Conservation (phyloP, 2,888 invertebrate species). For the Tetanocera ferruginea region DNA sequence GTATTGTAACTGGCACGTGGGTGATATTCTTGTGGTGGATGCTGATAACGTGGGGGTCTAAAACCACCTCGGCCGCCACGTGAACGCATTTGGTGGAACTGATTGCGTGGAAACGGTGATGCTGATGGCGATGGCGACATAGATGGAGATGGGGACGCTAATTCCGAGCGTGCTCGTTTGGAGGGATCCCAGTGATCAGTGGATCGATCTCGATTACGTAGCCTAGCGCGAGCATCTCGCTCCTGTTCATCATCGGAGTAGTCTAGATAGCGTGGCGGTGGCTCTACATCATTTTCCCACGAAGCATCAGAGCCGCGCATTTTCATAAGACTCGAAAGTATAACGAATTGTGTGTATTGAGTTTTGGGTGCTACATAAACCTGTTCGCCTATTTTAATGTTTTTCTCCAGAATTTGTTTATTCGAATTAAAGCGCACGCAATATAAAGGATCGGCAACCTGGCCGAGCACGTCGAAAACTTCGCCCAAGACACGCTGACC, state of each 20-base stretch:
- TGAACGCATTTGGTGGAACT: slow-evolving; percentile 47
- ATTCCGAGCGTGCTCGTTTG: slow-evolving; percentile 47
- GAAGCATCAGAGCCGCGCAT: slow-evolving; percentile 90
- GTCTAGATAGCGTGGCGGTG: slow-evolving; percentile 79
- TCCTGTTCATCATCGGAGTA: slow-evolving; percentile 94
- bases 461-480: slow-evolving; percentile 94
- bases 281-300: slow-evolving; percentile 87
- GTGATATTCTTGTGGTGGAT: slow-evolving; percentile 29
- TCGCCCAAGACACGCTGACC: slow-evolving; percentile 79
- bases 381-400: slow-evolving; percentile 77
- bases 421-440: slow-evolving; percentile 89
- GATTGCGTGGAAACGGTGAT: slow-evolving; percentile 27
- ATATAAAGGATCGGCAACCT: slow-evolving; percentile 87
- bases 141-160: slow-evolving; percentile 5
- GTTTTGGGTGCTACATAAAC: slow-evolving; percentile 89
- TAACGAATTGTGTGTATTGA: slow-evolving; percentile 81
- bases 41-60: slow-evolving; percentile 28
- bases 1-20: slow-evolving; percentile 52
- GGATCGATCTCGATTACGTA: slow-evolving; percentile 61
- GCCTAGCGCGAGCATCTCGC: slow-evolving; percentile 70
- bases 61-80: slow-evolving; percentile 13
- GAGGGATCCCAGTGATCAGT: slow-evolving; percentile 49
- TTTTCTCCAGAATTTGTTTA: slow-evolving; percentile 80
- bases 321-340: slow-evolving; percentile 80
- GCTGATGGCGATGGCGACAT: slow-evolving; percentile 5